Percentiles rank a stretch among this genome's conserved stretches.
These are phyloP conservation scores for Gymnosoma rotundatum DNA, from an alignment of 2,888 invertebrate genomes.

Conservation along the genomic window DNA sequence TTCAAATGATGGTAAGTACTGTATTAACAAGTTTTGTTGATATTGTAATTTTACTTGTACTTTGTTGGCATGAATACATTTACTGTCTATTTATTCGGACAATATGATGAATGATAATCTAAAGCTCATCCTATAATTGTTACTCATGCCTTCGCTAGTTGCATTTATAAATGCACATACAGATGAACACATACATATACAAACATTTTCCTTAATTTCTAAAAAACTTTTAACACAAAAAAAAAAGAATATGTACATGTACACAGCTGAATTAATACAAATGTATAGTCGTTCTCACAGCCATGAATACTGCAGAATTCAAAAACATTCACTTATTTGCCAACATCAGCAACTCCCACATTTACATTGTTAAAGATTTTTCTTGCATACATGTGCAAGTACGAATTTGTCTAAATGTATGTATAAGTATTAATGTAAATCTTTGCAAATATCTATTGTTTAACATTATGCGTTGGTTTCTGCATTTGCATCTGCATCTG, in stretches of 20 bases:
- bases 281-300: neutral
- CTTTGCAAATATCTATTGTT: too few species aligned
- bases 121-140: slow-evolving; percentile 41
- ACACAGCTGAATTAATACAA: slow-evolving; percentile 37
- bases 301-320: slow-evolving; percentile 4
- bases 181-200: slow-evolving; percentile 11
- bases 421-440: too few species aligned
- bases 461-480: too few species aligned
- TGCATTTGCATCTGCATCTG: too few species aligned
- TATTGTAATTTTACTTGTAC: neutral
- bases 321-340: neutral
- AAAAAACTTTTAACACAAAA: slow-evolving; percentile 41
- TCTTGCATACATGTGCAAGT: neutral
- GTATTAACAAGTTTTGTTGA: neutral
- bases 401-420: too few species aligned
- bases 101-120: slow-evolving; percentile 61
- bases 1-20: slow-evolving; percentile 2
- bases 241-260: neutral
- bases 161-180: neutral
- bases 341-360: neutral
- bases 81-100: slow-evolving; percentile 46
- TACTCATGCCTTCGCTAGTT: slow-evolving; percentile 15
- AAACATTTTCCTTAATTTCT: slow-evolving; percentile 20
- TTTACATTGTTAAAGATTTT: slow-evolving; percentile 27
- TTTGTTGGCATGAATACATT: slow-evolving; percentile 4